Evolutionary conservation across 2,113 vertebrate genomes (phyloP).

Genomic region (Forbesichthys agassizii): DNA sequence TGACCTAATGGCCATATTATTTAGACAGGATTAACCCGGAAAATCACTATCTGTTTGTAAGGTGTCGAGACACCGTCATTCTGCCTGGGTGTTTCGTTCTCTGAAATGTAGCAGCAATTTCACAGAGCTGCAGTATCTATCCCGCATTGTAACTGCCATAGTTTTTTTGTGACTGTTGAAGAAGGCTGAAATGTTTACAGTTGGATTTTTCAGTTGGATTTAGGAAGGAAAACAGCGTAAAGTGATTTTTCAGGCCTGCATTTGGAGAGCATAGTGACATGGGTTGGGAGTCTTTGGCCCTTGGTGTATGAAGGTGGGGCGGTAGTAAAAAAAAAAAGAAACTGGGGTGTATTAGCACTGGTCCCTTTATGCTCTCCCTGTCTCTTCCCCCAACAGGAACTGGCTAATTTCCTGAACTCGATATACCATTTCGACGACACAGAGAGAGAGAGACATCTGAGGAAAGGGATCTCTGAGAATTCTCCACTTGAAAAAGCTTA

Average conservation of each 20-base stretch:
- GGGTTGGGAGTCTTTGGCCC: background rate
- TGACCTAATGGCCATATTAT: conserved; percentile 69
- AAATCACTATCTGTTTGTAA: conserved; percentile 36
- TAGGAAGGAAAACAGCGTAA: background rate
- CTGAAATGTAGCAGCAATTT: background rate
- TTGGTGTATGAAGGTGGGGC: conserved; percentile 8
- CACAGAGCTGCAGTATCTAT: background rate
- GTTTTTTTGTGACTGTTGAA: background rate
- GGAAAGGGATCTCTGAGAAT: conserved; percentile 53
- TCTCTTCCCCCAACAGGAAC: conserved; percentile 74
- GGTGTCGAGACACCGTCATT: conserved; percentile 23
- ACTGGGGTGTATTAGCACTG: conserved; percentile 29
- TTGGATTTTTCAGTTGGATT: background rate
- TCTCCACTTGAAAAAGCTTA: conserved; percentile 58
- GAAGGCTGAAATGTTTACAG: background rate
- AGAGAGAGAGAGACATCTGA: conserved; percentile 61
- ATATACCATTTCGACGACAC: conserved; percentile 67
- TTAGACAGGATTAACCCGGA: conserved; percentile 49
- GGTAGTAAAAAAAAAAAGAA: background rate
- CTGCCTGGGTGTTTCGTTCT: background rate
- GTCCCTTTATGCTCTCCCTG: conserved; percentile 34
- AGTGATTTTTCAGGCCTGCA: conserved; percentile 9
- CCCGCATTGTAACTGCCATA: background rate
- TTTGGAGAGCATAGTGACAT: background rate
- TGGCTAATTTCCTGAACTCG: conserved; percentile 79